phyloP scores from a whole-genome alignment of 2,113 vertebrate species.

The Bungarus multicinctus region DNA sequence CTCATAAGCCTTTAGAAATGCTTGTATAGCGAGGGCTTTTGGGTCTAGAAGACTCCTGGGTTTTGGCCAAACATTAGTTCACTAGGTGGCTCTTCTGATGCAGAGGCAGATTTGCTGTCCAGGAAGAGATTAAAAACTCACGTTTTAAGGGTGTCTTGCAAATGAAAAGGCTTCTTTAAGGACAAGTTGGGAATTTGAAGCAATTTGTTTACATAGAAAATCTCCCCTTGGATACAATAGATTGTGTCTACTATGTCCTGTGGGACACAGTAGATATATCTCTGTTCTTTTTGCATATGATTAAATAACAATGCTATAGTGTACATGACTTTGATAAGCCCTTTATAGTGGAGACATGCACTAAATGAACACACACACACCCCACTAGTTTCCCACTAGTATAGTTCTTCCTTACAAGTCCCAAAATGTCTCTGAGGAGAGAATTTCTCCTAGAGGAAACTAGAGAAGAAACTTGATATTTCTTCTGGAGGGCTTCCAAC shows the following conservation, averaged over 20 bases:
- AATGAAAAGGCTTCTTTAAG: slow-evolving; percentile 8
- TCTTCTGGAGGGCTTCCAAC: slow-evolving; percentile 17
- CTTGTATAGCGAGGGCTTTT: background rate
- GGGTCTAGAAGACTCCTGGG: background rate
- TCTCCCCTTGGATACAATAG: background rate
- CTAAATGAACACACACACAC: background rate
- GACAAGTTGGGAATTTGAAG: slow-evolving; percentile 5
- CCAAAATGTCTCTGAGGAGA: slow-evolving; percentile 27
- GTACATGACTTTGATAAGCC: background rate
- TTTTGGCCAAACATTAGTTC: slow-evolving; percentile 1
- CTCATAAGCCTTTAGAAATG: background rate
- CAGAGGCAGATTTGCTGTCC: background rate
- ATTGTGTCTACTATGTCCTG: slow-evolving; percentile 18
- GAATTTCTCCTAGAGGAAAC: background rate
- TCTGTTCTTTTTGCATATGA: background rate
- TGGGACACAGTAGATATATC: background rate
- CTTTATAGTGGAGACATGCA: background rate
- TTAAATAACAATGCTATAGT: background rate
- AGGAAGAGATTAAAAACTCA: slow-evolving; percentile 15
- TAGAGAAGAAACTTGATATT: background rate
- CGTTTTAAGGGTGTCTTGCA: slow-evolving; percentile 3
- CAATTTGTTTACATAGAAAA: background rate
- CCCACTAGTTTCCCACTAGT: background rate
- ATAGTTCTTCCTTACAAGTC: background rate
- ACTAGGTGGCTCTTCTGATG: background rate